phyloP scores from a whole-genome alignment of 2,113 vertebrate species.

The Salvelinus namaycush region DNA sequence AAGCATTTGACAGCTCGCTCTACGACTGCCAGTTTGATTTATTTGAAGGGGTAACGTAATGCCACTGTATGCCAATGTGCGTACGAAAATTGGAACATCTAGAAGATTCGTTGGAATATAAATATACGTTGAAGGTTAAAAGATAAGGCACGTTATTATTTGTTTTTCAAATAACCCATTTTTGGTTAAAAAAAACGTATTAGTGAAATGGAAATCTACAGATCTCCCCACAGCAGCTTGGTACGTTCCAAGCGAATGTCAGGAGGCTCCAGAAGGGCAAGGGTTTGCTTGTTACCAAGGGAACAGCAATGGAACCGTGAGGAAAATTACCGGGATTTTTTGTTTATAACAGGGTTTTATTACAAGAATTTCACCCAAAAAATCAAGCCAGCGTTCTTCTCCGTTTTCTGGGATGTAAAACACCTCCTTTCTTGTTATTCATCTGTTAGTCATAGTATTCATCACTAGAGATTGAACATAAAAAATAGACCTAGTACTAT shows the following conservation, averaged over 20 bases:
- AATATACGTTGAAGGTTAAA: accelerated
- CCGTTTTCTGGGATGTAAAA: not conserved
- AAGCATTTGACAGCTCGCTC: constrained; percentile 78
- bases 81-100: not conserved
- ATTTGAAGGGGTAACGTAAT: constrained; percentile 18
- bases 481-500: too few relatives aligned
- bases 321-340: constrained; percentile 6
- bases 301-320: constrained; percentile 68
- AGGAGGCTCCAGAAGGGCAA: constrained; percentile 71
- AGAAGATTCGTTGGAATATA: not conserved
- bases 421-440: not conserved
- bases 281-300: constrained; percentile 78
- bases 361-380: not conserved
- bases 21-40: constrained; percentile 38
- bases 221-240: constrained; percentile 38
- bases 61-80: not conserved
- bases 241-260: constrained; percentile 70
- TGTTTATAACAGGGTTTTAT: not conserved
- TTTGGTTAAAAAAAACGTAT: not conserved
- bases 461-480: not conserved
- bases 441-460: not conserved
- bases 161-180: not conserved
- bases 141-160: accelerated
- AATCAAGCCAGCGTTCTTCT: not conserved
- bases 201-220: not conserved